phyloP scores from a whole-genome alignment of 1,140 invertebrate genomes.

The Leguminivora glycinivorella region DNA sequence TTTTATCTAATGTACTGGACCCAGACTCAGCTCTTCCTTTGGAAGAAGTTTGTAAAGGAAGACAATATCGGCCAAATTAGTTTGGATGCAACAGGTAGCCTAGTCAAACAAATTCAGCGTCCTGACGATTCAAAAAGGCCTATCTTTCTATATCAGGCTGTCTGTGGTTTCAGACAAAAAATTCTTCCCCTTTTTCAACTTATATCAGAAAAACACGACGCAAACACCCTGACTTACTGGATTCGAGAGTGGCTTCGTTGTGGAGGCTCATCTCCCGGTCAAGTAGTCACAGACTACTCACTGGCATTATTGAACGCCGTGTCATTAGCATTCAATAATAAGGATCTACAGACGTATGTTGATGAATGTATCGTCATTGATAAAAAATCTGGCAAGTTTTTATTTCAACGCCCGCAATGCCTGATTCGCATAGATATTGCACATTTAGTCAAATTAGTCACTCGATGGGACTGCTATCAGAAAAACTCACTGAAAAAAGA shows the following conservation, averaged over 20 bases:
- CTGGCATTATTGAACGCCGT: not conserved
- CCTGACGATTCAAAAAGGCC: not conserved
- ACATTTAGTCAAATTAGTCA: not conserved
- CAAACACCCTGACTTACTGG: not conserved
- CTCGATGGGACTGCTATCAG: not conserved
- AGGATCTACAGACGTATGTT: not conserved
- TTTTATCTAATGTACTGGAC: not conserved
- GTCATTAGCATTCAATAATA: not conserved
- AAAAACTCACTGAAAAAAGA: not conserved
- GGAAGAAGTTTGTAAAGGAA: not conserved
- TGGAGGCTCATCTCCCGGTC: not conserved
- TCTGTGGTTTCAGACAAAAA: not conserved
- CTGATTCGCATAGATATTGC: not conserved
- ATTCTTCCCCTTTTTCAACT: not conserved
- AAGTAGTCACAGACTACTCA: not conserved
- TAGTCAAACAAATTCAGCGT: not conserved
- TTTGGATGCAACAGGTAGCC: not conserved
- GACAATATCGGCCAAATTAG: not conserved
- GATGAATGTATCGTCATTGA: not conserved
- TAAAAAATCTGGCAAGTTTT: not conserved
- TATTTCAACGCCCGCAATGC: not conserved
- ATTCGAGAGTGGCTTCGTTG: not conserved
- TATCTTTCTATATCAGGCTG: not conserved
- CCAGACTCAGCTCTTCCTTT: not conserved
- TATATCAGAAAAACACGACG: not conserved